Base-by-base conservation (phyloP, 2,888 invertebrate genomes). In the Drosophila ezoana region DNA sequence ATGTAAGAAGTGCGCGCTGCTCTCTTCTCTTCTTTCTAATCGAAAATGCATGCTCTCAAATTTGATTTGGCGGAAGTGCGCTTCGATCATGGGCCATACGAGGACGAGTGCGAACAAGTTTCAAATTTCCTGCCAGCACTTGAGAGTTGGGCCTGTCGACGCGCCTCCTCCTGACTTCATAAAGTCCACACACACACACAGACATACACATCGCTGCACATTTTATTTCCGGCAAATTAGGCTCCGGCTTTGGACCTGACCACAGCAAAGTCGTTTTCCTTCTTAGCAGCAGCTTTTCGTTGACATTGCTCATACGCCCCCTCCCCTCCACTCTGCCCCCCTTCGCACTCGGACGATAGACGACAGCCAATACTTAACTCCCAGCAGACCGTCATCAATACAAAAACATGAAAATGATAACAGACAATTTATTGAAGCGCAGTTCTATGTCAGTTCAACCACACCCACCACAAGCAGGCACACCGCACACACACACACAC, bases 181-280 rank as follows among this genome's bases (percentile, higher is more conserved):
- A 85, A 79, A 73, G 67, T 60, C 68, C 67, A 40, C 65, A 72
- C 87, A 32, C 52, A 28, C 23, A 23, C 28, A 28, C 23, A 6
- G 66, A 43, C 67, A 72, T 82, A 52, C 40, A 85, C 87, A 82
- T 86, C 79, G 82, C 79, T 87, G 82, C 82, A 85, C 85, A 86
- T 86, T 86, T 85, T 86, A 86, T 87, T 86, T 86, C 85, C 87
- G 85, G 82, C 78, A 84, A 86, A 86, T 86, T 87, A 87, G 85
- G 79, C 76, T 77, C 71, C 68, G 73, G 23, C 38, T 45, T n/a
- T 20, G 23, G 11, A 33, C 45, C 14, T 40, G 57, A 47, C 52
- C 13, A 40, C 49, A 18, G 32, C 37, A 65, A 57, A 66, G 65
- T 66, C 60, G 65, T 60, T 76, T 68, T 65, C 16, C 68, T 44